Conservation (phyloP, 2,113 vertebrate genomes). For the Gallinago paraguaiae region DNA sequence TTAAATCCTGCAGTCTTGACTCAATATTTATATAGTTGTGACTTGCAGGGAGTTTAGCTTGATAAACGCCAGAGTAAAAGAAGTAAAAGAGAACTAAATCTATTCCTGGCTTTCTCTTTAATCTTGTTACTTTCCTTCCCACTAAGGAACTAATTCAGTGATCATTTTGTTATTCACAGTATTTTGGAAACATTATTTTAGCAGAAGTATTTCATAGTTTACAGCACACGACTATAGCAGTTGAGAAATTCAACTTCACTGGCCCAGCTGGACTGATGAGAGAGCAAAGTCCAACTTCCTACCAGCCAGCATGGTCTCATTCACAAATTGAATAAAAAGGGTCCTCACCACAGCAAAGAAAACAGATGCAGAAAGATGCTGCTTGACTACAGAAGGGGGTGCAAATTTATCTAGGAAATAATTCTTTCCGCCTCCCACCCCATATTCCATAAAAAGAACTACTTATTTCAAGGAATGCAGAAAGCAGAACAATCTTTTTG, state of each 20-base stretch:
- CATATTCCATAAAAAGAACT: not conserved
- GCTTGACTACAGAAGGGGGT: not conserved
- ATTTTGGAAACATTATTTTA: slow-evolving; percentile 7
- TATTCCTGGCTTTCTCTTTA: slow-evolving; percentile 42
- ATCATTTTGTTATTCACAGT: slow-evolving; percentile 13
- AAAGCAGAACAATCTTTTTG: not conserved
- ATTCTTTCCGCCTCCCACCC: not conserved
- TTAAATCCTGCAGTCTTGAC: slow-evolving; percentile 48
- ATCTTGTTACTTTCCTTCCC: slow-evolving; percentile 25
- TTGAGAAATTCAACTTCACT: slow-evolving; percentile 61
- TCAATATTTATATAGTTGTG: slow-evolving; percentile 55
- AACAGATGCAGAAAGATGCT: not conserved
- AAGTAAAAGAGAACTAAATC: slow-evolving; percentile 27
- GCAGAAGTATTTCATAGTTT: not conserved
- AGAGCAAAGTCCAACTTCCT: slow-evolving; percentile 57
- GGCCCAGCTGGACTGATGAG: slow-evolving; percentile 32
- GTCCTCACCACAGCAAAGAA: slow-evolving; percentile 44
- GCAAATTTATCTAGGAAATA: not conserved
- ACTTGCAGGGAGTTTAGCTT: slow-evolving; percentile 34
- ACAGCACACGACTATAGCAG: not conserved
- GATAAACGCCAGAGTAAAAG: slow-evolving; percentile 38
- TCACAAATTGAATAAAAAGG: slow-evolving; percentile 54
- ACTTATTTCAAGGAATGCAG: not conserved
- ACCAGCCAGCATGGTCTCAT: slow-evolving; percentile 52
- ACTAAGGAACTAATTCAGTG: slow-evolving; percentile 24